Evolutionary conservation across 2,113 vertebrate genomes (phyloP).

Genomic region (Chunga burmeisteri): DNA sequence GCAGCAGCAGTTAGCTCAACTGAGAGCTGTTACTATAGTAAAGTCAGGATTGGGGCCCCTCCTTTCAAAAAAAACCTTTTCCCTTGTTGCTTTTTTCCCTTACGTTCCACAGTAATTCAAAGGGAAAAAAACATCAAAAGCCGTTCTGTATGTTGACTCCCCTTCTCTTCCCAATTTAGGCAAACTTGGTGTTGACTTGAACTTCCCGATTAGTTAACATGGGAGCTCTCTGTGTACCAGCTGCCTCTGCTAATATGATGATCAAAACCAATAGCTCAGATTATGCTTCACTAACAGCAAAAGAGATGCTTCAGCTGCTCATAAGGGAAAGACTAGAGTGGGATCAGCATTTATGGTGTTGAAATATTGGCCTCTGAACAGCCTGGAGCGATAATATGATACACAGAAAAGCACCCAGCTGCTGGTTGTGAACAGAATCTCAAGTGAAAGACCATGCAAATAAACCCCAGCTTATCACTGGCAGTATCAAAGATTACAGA

Average conservation of each 20-base stretch:
- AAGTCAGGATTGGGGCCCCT: background rate
- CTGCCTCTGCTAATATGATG: background rate
- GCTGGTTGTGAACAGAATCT: constrained; percentile 19
- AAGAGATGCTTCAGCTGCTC: constrained; percentile 22
- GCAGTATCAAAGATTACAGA: background rate
- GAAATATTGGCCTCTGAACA: constrained; percentile 35
- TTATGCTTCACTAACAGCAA: constrained; percentile 10
- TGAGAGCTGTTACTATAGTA: background rate
- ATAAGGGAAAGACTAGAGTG: background rate
- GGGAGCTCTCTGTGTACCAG: background rate
- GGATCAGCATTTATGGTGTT: background rate
- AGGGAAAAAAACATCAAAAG: background rate
- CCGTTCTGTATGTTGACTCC: background rate
- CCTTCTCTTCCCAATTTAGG: background rate
- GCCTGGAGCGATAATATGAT: background rate
- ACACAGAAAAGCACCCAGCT: background rate
- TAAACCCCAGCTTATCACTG: background rate
- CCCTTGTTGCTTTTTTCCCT: background rate
- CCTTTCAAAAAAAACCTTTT: background rate
- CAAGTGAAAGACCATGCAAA: constrained; percentile 4
- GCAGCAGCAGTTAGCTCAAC: background rate
- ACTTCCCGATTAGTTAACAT: background rate
- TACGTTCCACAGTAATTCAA: background rate
- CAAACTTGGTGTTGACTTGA: constrained; percentile 10
- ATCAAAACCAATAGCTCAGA: constrained; percentile 24